Evolutionary conservation across 2,888 invertebrate genomes (phyloP).

Genomic region (Drepanosiphum platanoidis): DNA sequence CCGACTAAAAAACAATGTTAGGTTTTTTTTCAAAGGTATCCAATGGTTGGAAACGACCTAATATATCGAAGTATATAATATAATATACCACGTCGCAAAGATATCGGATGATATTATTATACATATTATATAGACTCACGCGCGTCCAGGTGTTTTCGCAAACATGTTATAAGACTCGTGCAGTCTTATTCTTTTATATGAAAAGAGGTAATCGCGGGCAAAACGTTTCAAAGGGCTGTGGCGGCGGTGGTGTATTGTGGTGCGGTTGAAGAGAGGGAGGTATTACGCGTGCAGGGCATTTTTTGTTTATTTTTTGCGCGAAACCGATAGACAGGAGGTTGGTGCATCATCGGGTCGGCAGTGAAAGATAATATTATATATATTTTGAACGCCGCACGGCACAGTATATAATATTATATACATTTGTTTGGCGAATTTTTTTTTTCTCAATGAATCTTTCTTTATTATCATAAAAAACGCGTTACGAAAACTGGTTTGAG

Average conservation of each 20-base stretch:
- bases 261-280: neutral
- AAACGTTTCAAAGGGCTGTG: neutral
- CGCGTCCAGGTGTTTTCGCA: slow-evolving; percentile 33
- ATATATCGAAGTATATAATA: neutral
- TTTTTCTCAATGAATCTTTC: slow-evolving; percentile 36
- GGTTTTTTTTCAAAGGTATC: neutral
- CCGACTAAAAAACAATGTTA: neutral
- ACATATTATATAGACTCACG: neutral
- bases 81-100: neutral
- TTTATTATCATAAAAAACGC: slow-evolving; percentile 43
- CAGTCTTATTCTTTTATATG: slow-evolving; percentile 5
- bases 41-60: slow-evolving; percentile 4
- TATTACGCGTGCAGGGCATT: neutral
- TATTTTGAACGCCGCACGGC: too few species aligned
- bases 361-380: slow-evolving; percentile 33
- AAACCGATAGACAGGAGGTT: too few species aligned
- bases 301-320: neutral
- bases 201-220: neutral
- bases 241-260: neutral
- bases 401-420: slow-evolving; percentile 26
- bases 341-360: slow-evolving; percentile 2
- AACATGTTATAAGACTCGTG: neutral
- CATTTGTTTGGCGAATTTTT: slow-evolving; percentile 27
- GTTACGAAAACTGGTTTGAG: slow-evolving; percentile 53
- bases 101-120: slow-evolving; percentile 9